Conservation (phyloP, 2,113 vertebrate species). For the Nycticorax nycticorax region DNA sequence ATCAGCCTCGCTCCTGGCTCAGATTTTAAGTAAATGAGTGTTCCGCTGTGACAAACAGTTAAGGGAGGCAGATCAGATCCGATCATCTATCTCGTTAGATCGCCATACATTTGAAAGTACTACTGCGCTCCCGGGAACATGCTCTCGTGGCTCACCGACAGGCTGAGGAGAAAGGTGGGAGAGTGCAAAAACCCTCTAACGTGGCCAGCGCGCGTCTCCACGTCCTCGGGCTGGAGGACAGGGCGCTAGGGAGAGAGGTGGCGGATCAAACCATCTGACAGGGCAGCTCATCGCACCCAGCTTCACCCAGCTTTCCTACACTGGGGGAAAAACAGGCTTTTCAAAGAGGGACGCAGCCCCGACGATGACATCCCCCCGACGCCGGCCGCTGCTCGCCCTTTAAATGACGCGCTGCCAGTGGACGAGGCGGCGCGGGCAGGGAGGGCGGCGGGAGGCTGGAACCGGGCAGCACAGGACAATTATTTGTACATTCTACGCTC, state of each 20-base stretch:
- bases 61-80: not conserved
- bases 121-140: not conserved
- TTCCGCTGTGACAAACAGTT: not conserved
- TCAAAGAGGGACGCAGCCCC: not conserved
- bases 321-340: not conserved
- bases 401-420: fast-evolving
- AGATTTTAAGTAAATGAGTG: not conserved
- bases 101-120: not conserved
- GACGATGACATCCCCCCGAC: fast-evolving
- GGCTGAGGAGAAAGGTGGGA: not conserved
- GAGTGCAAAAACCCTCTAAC: not conserved
- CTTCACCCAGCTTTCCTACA: not conserved
- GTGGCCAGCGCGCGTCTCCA: fast-evolving
- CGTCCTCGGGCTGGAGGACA: not conserved
- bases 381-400: not conserved
- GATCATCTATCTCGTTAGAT: not conserved
- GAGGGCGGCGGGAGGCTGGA: not conserved
- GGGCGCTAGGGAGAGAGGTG: not conserved
- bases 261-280: not conserved
- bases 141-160: not conserved
- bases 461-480: not conserved
- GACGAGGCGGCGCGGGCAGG: not conserved
- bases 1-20: not conserved
- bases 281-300: not conserved
- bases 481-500: not conserved